These are phyloP conservation scores for Marcusenius ussheri DNA, from an alignment of 2,113 vertebrate species.

Conservation along the genomic window DNA sequence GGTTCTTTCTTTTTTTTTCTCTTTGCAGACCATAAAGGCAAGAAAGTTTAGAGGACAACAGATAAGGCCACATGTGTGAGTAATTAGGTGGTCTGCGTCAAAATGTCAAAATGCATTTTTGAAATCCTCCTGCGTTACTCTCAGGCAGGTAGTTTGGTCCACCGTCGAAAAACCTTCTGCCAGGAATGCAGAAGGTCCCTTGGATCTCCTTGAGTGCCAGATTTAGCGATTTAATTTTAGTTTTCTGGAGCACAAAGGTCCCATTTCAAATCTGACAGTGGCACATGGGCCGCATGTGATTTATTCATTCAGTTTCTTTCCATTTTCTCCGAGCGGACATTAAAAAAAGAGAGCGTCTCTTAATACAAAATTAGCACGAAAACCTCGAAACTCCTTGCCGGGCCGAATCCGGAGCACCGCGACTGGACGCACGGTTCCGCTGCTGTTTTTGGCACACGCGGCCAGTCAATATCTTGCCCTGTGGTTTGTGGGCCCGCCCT, in stretches of 20 bases:
- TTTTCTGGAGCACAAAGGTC: neutral
- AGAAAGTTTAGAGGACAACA: conserved; percentile 10
- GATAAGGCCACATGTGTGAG: neutral
- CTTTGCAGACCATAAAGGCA: conserved; percentile 5
- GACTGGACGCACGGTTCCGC: conserved; percentile 31
- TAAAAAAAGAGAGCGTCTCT: conserved; percentile 1
- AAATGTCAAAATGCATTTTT: neutral
- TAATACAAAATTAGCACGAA: conserved; percentile 18
- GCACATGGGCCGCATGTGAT: neutral
- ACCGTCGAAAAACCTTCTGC: neutral
- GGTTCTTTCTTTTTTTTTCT: neutral
- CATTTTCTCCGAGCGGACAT: neutral
- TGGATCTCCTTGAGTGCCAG: neutral
- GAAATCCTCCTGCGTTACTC: neutral
- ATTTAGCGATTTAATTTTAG: neutral
- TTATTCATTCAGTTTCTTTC: neutral
- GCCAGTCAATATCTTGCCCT: conserved; percentile 35
- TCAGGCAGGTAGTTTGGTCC: neutral
- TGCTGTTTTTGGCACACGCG: conserved; percentile 29
- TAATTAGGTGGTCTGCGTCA: neutral
- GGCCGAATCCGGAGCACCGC: conserved; percentile 30
- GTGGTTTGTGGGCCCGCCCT: conserved; percentile 44
- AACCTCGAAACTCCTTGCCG: conserved; percentile 33
- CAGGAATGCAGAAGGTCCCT: neutral
- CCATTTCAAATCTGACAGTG: neutral